Base-by-base conservation (phyloP, 2,888 invertebrate genomes). In the Sisyra nigra region DNA sequence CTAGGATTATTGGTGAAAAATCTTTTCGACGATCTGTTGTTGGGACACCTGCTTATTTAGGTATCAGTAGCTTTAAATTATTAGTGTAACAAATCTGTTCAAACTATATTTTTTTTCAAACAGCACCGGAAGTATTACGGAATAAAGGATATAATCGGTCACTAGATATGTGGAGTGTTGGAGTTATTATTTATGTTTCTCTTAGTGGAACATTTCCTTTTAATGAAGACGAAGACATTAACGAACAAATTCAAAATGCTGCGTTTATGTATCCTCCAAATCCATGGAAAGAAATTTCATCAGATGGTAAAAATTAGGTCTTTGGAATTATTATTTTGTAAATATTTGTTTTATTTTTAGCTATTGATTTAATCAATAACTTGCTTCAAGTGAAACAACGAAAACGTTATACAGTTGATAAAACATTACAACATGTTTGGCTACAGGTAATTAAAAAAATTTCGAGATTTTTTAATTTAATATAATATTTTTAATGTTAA, bases 141-240 rank as follows among this genome's bases (percentile, higher is more conserved):
- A 96, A 97, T 67, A 97, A 97, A 63, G 96, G 97, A 29, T 98
- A 98, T 68, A 99, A 98, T 65, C 77, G 97, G 2, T 96, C 96
- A 0, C 67, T 98, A 56, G 98, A 98, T 65, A 98, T 98, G 97
- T 98, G 97, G 98, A 94, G 93, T 56, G 96, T 97, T 40, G 98
- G 98, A 24, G 98, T 98, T 2, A 97, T 98, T 53, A 84, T 98
- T 49, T 98, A 98, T 65, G 98, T 98, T 41, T 94, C 94, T 48
- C 71, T 98, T 37, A 94, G 94, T 54, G 98, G 97, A 48, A 98
- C 97, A 0, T 98, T 98, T 67, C 97, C 97, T 29, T 98, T 98
- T 68, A 98, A 98, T 65, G 98, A 98, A 67, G 97, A 98, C 64
- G 97, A 98, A 67, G 98, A 98, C 62, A 98, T 98, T 57, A 87